phyloP scores from a whole-genome alignment of 1,140 invertebrate genomes.

The Paramacrobiotus metropolitanus region DNA sequence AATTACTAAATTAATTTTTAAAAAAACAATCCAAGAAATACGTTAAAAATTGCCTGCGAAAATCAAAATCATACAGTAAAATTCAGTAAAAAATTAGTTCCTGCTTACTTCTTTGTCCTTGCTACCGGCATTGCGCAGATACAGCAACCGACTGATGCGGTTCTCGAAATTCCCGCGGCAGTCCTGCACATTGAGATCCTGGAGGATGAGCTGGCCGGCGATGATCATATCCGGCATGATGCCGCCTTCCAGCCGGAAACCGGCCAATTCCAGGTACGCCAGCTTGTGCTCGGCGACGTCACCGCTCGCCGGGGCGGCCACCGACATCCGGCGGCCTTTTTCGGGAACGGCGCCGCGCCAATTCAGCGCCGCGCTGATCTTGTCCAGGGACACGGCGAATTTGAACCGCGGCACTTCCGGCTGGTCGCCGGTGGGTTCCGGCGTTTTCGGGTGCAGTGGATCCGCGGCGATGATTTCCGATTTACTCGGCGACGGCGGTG shows the following conservation, averaged over 20 bases:
- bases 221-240: not conserved
- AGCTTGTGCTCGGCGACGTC: no score
- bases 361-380: not conserved
- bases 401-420: not conserved
- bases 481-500: not conserved
- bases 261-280: not conserved
- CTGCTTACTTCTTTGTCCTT: no score
- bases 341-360: not conserved
- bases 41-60: no score
- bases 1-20: no score
- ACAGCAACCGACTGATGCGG: not conserved
- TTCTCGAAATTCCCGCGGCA: not conserved
- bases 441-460: not conserved
- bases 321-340: not conserved
- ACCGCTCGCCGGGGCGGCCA: no score
- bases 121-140: not conserved
- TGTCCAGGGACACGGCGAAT: not conserved
- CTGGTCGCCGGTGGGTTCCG: not conserved
- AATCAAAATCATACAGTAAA: no score
- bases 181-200: not conserved
- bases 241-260: not conserved
- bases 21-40: no score
- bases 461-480: not conserved
- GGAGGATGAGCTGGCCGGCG: not conserved
- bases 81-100: no score